phyloP scores from a whole-genome alignment of 2,888 invertebrate species.

The Tetheella fluctuosa region DNA sequence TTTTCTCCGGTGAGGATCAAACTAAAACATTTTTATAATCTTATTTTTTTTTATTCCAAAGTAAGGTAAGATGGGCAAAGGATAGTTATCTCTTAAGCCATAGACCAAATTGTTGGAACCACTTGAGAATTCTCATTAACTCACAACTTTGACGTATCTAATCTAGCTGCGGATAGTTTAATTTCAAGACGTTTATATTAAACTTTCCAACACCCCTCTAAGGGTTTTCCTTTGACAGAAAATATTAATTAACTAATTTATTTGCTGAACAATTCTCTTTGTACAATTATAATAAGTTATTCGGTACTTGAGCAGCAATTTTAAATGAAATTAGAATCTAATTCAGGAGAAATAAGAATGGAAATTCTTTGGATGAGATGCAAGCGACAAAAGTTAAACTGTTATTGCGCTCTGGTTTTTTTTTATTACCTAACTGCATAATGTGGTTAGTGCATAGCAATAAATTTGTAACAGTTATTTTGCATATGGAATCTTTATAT shows the following conservation, averaged over 20 bases:
- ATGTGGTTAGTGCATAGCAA: not conserved
- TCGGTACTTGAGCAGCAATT: not conserved
- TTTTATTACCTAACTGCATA: constrained; percentile 3
- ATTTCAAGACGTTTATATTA: constrained; percentile 7
- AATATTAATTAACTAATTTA: constrained; percentile 29
- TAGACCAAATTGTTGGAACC: not conserved
- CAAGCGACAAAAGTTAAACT: not conserved
- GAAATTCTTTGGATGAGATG: not conserved
- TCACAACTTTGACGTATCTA: not conserved
- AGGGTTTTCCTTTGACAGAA: constrained; percentile 17
- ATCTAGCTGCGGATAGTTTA: not conserved
- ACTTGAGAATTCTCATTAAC: constrained; percentile 6
- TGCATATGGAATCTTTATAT: no score
- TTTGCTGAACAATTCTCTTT: constrained; percentile 11
- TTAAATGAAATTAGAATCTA: not conserved
- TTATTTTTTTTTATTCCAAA: no score
- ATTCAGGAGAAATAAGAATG: not conserved
- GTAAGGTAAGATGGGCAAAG: not conserved
- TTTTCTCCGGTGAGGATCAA: no score
- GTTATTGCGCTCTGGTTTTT: not conserved
- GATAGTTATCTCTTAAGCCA: not conserved
- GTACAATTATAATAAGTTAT: not conserved
- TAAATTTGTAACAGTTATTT: no score
- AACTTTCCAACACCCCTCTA: constrained; percentile 12
- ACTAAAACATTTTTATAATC: no score